Evolutionary conservation across 2,797 vertebrate genomes (phyloP), one percentile per base, ranked within the genome.

Genomic region (Darevskia nairensis): DNA sequence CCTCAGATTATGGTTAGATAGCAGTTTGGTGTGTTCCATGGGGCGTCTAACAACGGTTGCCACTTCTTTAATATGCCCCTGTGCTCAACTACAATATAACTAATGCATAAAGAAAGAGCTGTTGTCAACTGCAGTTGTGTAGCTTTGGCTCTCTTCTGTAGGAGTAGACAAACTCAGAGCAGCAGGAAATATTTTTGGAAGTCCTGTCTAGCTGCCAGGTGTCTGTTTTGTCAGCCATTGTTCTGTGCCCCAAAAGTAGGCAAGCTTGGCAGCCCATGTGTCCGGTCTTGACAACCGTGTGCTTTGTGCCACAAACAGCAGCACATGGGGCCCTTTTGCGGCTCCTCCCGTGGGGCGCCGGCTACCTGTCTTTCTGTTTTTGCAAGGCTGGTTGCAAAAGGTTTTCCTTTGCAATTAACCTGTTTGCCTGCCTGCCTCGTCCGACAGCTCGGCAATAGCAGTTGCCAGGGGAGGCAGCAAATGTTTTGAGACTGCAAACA

Each of bases 341-440:
- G 1, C 59, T 82, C 0, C 0, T 0, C 84, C 0, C 0, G 0
- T 59, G 88, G 90, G 82, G 0, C 8, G 15, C 41, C 3, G 19
- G 32, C 61, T 64, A 19, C n/a, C 69, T 72, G 29, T 15, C 13
- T 64, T 90, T 90, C 85, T 87, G 76, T 69, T 77, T 23, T 27
- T 44, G 32, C 61, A 15, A 19, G 64, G 25, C 74, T 25, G 27
- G 79, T 64, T 44, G 75, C 39, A 44, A 41, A 61, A 10, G 71
- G 6, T 15, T 39, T 44, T 19, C 55, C 8, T 10, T 23, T 8
- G 17, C 50, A 35, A 19, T 7, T 46, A 87, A 32, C 55, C 41
- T 0, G 44, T 0, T 6, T 0, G 4, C 15, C 0, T 29, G 0
- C 27, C 0, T 23, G 0, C 15, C 77, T 78, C 0, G 3, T 68